These are phyloP conservation scores for Trissolcus brochymenae DNA, from an alignment of 2,888 invertebrate genomes.

Conservation along the genomic window DNA sequence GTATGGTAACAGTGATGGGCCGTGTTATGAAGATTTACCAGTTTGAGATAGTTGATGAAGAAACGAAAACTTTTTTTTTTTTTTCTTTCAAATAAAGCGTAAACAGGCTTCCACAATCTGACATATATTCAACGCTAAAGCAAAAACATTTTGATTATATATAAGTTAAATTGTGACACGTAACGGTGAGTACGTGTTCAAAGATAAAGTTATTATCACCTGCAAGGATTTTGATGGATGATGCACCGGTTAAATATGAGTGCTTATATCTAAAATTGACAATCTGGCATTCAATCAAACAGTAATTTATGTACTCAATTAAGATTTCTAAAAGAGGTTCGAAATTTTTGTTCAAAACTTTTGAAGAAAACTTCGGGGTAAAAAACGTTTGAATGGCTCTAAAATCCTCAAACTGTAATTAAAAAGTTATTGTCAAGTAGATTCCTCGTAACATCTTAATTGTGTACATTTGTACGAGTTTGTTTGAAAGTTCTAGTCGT, in stretches of 20 bases:
- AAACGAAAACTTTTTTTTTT: conserved; percentile 26
- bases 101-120: background rate
- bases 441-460: conserved; percentile 37
- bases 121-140: conserved; percentile 19
- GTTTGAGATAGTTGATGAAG: conserved; percentile 38
- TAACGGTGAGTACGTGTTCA: conserved; percentile 29
- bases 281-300: conserved; percentile 13
- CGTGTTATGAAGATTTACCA: conserved; percentile 29
- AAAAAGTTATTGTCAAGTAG: conserved; percentile 52
- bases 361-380: conserved; percentile 23
- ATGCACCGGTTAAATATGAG: conserved; percentile 23
- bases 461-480: conserved; percentile 34
- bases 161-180: conserved; percentile 24
- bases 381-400: conserved; percentile 30
- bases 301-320: background rate
- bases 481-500: conserved; percentile 5
- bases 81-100: too few relatives aligned
- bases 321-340: too few relatives aligned
- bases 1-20: conserved; percentile 24
- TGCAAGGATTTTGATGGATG: conserved; percentile 35
- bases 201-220: conserved; percentile 44
- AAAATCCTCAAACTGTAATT: conserved; percentile 31
- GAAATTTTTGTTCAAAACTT: too few relatives aligned
- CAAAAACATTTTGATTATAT: conserved; percentile 11
- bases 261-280: conserved; percentile 12